phyloP scores from a whole-genome alignment of 2,113 vertebrate genomes.

The Eurypyga helias region DNA sequence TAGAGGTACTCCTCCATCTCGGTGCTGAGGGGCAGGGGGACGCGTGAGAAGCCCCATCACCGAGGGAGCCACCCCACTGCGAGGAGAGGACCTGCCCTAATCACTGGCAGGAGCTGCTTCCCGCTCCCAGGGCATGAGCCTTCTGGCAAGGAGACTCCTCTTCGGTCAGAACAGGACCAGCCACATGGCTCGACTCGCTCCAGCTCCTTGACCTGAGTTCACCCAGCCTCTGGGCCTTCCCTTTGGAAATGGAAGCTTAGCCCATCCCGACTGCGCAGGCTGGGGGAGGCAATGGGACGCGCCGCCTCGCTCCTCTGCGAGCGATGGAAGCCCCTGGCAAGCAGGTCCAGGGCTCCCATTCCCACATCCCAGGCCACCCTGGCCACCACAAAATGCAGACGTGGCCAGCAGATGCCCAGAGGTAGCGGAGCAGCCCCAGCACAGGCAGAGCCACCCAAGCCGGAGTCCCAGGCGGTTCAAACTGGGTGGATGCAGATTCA shows the following conservation, averaged over 20 bases:
- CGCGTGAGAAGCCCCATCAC: accelerated
- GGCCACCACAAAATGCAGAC: background rate
- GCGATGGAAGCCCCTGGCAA: background rate
- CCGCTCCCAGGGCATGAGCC: background rate
- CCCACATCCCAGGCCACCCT: background rate
- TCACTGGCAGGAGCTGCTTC: background rate
- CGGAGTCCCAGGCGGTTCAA: background rate
- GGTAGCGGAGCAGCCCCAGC: background rate
- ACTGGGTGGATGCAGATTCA: conserved; percentile 57
- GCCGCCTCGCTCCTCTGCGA: background rate
- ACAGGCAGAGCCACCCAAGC: background rate
- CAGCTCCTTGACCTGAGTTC: conserved; percentile 13
- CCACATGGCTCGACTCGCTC: background rate
- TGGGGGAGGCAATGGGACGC: background rate
- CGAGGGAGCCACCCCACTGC: background rate
- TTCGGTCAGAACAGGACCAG: background rate
- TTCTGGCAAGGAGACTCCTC: background rate
- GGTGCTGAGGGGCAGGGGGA: background rate
- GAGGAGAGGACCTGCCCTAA: background rate
- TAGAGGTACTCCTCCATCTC: accelerated
- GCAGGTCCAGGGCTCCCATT: background rate
- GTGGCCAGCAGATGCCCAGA: background rate
- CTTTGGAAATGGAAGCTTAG: conserved; percentile 3
- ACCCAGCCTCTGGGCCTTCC: conserved; percentile 5
- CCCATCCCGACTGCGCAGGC: accelerated